A percentile compares a stretch with the other conserved stretches of the same genome.
phyloP scores from a whole-genome alignment of 2,113 vertebrate species.

The Salvelinus namaycush region DNA sequence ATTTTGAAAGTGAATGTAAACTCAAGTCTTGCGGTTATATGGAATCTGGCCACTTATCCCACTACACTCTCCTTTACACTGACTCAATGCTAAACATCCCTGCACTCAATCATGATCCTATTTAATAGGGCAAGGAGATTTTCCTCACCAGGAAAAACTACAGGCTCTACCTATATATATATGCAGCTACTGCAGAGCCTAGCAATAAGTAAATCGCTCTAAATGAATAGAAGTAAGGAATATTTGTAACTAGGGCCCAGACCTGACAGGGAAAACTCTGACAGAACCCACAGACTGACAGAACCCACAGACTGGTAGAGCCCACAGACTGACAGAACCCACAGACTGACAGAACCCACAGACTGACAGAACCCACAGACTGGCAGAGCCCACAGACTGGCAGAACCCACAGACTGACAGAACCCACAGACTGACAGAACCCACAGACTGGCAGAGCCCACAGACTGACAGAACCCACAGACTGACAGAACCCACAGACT shows the following conservation, averaged over 20 bases:
- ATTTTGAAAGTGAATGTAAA: neutral
- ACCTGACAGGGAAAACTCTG: too few species aligned
- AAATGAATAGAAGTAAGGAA: constrained; percentile 19
- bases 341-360: too few species aligned
- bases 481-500: too few species aligned
- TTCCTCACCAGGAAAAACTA: neutral
- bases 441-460: too few species aligned
- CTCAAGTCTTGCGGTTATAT: neutral
- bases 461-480: too few species aligned
- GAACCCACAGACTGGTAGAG: too few species aligned
- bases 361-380: too few species aligned
- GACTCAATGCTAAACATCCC: neutral
- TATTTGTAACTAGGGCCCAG: neutral
- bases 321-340: too few species aligned
- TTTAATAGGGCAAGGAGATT: neutral
- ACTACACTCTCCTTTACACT: neutral
- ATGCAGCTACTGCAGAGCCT: neutral
- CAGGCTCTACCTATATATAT: neutral
- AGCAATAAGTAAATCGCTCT: constrained; percentile 22
- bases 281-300: too few species aligned
- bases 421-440: too few species aligned
- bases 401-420: too few species aligned
- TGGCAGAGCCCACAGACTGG: too few species aligned
- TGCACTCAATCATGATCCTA: neutral
- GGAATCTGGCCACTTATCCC: neutral